Conservation (phyloP, 2,797 vertebrate genomes). For the Gallinago stenura region DNA sequence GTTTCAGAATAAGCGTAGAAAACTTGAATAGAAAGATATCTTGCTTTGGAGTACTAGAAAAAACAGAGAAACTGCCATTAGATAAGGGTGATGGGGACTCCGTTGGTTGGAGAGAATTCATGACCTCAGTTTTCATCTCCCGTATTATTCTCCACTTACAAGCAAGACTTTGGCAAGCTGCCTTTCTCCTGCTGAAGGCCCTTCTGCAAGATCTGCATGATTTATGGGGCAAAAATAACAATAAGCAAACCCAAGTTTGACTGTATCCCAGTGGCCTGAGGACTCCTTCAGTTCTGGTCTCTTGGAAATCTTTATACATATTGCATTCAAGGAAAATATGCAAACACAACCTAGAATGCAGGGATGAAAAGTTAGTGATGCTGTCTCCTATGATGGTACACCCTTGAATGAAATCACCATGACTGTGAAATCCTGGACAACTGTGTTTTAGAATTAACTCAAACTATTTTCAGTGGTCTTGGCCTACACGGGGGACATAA, state of each 20-base stretch:
- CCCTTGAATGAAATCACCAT: not conserved
- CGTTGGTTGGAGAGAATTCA: not conserved
- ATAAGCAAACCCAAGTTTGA: not conserved
- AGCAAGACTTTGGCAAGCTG: not conserved
- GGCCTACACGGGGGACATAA: not conserved
- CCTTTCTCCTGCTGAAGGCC: not conserved
- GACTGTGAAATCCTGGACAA: not conserved
- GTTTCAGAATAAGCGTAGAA: not conserved
- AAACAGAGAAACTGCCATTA: not conserved
- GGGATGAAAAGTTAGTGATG: not conserved
- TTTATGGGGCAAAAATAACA: not conserved
- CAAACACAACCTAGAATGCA: fast-evolving
- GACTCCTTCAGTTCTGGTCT: not conserved
- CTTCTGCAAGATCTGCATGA: not conserved
- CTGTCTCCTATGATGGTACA: not conserved
- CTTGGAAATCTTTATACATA: not conserved
- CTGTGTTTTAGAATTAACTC: not conserved
- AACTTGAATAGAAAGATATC: not conserved
- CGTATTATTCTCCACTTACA: not conserved
- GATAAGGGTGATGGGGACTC: not conserved
- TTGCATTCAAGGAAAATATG: not conserved
- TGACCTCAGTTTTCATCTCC: not conserved
- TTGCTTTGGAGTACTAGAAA: not conserved
- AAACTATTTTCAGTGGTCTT: not conserved
- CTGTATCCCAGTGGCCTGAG: not conserved